Conservation (phyloP, 35 echinoderm and acorn worm species). For the Chiridota heheva region DNA sequence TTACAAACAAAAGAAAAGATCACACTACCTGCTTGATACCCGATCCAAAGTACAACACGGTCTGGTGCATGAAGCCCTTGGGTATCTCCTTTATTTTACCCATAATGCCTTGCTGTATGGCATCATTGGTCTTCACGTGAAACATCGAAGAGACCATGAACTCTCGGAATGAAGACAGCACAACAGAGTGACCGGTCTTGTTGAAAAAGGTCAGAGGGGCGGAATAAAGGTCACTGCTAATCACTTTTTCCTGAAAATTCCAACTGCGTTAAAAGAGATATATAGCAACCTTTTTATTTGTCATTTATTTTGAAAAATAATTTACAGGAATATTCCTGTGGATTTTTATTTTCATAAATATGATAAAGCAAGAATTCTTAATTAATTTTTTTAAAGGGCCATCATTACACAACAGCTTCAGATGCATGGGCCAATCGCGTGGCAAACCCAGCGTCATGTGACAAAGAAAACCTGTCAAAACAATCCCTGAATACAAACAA, state of each 20-base stretch:
- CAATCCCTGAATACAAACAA: no score
- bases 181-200: conserved; percentile 19
- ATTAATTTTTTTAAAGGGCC: background rate
- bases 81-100: conserved; percentile 49
- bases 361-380: background rate
- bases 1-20: background rate
- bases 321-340: background rate
- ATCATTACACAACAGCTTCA: background rate
- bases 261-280: background rate
- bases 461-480: no score
- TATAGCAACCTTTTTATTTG: no score
- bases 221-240: conserved; percentile 16
- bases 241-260: background rate
- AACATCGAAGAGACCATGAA: conserved; percentile 53
- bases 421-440: background rate
- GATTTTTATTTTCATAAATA: background rate
- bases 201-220: conserved; percentile 44
- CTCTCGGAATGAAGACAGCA: conserved; percentile 40
- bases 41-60: conserved; percentile 29
- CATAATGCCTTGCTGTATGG: conserved; percentile 34
- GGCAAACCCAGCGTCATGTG: background rate
- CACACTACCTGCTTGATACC: conserved; percentile 53
- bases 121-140: background rate
- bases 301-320: background rate
- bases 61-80: conserved; percentile 38